phyloP scores from a whole-genome alignment of 2,888 invertebrate species.

The Tethea ocularis region DNA sequence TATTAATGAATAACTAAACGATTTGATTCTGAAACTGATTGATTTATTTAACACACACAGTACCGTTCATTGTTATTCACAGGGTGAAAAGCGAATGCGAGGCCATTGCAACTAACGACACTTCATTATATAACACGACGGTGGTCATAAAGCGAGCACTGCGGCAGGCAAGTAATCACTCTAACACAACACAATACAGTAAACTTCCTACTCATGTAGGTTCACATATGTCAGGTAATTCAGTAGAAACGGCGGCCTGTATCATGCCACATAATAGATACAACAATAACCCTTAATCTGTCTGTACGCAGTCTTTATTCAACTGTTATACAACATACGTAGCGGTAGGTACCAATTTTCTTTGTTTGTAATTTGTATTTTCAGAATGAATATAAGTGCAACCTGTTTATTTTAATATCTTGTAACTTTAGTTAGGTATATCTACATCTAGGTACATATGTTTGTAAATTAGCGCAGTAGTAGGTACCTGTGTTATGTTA shows the following conservation, averaged over 20 bases:
- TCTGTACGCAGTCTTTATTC: slow-evolving; percentile 1
- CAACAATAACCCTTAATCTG: not conserved
- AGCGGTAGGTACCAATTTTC: not conserved
- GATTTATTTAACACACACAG: slow-evolving; percentile 24
- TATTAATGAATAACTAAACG: not conserved
- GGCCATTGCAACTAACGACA: slow-evolving; percentile 72
- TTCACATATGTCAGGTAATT: not conserved
- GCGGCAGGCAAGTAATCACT: slow-evolving; percentile 60
- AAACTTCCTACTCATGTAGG: not conserved
- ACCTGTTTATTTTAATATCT: not conserved
- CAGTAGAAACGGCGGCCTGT: not conserved
- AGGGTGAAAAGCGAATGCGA: slow-evolving; percentile 77
- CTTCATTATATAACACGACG: slow-evolving; percentile 56
- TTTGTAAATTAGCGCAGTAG: too few species aligned
- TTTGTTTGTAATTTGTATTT: not conserved
- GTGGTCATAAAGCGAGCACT: slow-evolving; percentile 54
- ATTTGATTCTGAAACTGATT: slow-evolving; percentile 6
- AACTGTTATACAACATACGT: not conserved
- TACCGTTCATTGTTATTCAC: slow-evolving; percentile 50
- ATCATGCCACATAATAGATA: not conserved
- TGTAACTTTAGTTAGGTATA: not conserved
- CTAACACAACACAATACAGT: slow-evolving; percentile 8
- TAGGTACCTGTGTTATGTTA: too few species aligned
- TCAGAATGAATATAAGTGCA: slow-evolving; percentile 1
- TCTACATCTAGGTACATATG: too few species aligned